Evolutionary conservation across 2,113 vertebrate genomes (phyloP).

Genomic region (Gallinago paraguaiae): DNA sequence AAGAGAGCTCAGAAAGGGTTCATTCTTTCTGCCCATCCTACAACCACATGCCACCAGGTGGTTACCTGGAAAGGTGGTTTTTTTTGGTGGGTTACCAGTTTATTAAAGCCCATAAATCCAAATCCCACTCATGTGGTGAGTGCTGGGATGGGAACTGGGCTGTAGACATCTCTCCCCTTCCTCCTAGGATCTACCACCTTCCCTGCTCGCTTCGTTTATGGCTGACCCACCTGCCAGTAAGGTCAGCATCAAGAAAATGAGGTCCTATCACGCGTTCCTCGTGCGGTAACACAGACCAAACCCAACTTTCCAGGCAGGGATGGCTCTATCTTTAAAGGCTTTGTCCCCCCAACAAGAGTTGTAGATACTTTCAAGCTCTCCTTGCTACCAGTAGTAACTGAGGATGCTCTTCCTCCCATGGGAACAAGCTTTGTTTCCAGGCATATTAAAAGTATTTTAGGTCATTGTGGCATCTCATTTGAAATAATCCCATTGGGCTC

Average conservation of each 20-base stretch:
- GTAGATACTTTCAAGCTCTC: not conserved
- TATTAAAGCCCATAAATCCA: not conserved
- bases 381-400: not conserved
- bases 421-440: not conserved
- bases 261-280: not conserved
- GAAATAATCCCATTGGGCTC: not conserved
- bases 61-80: not conserved
- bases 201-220: not conserved
- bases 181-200: not conserved
- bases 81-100: not conserved
- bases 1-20: not conserved
- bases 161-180: not conserved
- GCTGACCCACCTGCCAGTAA: not conserved
- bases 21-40: accelerated
- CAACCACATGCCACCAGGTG: accelerated
- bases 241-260: not conserved
- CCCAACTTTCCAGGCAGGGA: not conserved
- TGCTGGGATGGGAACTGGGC: accelerated
- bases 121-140: accelerated
- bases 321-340: not conserved
- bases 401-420: accelerated
- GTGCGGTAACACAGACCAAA: not conserved
- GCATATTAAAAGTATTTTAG: not conserved
- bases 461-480: not conserved
- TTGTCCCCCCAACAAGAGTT: not conserved